Percentiles rank a stretch among this genome's conserved stretches.
Conservation (phyloP, 2,113 vertebrate genomes). For the Tamias sibiricus region DNA sequence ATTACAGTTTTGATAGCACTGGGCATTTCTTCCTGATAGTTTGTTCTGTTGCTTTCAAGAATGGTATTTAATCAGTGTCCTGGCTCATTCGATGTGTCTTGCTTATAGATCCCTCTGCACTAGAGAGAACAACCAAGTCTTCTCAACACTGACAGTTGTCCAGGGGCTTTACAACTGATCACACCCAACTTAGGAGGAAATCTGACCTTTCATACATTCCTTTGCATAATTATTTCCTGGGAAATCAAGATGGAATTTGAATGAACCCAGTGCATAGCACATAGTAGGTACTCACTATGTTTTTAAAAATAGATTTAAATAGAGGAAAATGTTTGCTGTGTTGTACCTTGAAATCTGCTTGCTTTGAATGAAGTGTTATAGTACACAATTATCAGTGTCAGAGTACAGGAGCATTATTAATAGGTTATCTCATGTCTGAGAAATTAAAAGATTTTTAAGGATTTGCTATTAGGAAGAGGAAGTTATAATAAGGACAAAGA, state of each 20-base stretch:
- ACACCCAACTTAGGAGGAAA: conserved; percentile 83
- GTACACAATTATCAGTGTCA: conserved; percentile 73
- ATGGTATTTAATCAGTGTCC: conserved; percentile 81
- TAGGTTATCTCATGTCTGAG: not conserved
- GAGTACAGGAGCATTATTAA: conserved; percentile 57
- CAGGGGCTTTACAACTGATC: conserved; percentile 85
- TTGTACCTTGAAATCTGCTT: conserved; percentile 80
- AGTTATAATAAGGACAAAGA: conserved; percentile 28
- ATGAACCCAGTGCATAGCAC: conserved; percentile 63
- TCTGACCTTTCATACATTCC: conserved; percentile 86
- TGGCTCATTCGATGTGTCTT: conserved; percentile 79
- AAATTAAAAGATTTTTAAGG: conserved; percentile 51
- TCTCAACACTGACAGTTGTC: conserved; percentile 87
- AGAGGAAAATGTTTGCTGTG: not conserved
- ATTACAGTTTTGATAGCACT: conserved; percentile 66
- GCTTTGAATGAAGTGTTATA: conserved; percentile 78
- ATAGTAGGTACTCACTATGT: conserved; percentile 68
- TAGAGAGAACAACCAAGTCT: conserved; percentile 86
- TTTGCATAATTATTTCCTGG: conserved; percentile 86
- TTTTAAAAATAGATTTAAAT: not conserved
- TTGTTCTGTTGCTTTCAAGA: conserved; percentile 78
- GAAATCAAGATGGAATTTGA: conserved; percentile 79
- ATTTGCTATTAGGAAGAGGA: conserved; percentile 27
- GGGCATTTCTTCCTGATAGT: conserved; percentile 77
- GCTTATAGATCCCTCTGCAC: conserved; percentile 81